Conservation (phyloP, 2,113 vertebrate genomes). For the Paraplagusia blochii region DNA sequence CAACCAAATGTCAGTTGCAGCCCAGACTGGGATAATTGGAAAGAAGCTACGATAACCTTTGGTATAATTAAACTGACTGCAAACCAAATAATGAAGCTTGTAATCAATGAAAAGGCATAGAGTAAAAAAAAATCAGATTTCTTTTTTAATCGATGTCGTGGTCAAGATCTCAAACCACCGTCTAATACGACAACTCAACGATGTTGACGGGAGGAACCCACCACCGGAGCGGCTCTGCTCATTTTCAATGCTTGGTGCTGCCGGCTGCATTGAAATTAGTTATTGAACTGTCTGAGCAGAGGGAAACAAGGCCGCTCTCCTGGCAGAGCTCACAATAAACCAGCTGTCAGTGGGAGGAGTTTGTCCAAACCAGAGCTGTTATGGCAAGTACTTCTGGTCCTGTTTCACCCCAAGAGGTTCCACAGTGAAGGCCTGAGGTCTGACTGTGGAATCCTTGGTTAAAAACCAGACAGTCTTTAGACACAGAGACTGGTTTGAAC, state of each 20-base stretch:
- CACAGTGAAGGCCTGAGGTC: slow-evolving; percentile 15
- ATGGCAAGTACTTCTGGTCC: slow-evolving; percentile 57
- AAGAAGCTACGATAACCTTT: slow-evolving; percentile 22
- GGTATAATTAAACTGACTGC: slow-evolving; percentile 7
- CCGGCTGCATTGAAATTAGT: slow-evolving; percentile 71
- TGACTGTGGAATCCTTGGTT: too few relatives aligned
- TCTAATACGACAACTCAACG: slow-evolving; percentile 1
- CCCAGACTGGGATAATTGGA: slow-evolving; percentile 11
- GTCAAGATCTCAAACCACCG: too few relatives aligned
- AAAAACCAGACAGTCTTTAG: too few relatives aligned
- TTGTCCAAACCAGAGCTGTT: slow-evolving; percentile 48
- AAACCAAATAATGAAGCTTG: slow-evolving; percentile 12
- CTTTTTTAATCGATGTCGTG: too few relatives aligned
- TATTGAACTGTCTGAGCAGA: slow-evolving; percentile 71
- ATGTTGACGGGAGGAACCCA: slow-evolving; percentile 44
- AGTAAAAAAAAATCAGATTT: too few relatives aligned
- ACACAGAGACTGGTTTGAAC: too few relatives aligned
- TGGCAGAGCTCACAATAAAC: slow-evolving; percentile 63
- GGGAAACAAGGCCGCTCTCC: slow-evolving; percentile 67
- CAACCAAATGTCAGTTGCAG: slow-evolving; percentile 34
- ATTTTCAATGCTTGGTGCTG: slow-evolving; percentile 57
- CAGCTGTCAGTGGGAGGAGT: slow-evolving; percentile 73
- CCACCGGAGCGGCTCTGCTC: slow-evolving; percentile 48
- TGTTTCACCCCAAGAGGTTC: slow-evolving; percentile 40
- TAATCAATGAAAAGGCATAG: background rate